phyloP scores from a whole-genome alignment of 2,888 invertebrate genomes.

The Oeneis ivallda region DNA sequence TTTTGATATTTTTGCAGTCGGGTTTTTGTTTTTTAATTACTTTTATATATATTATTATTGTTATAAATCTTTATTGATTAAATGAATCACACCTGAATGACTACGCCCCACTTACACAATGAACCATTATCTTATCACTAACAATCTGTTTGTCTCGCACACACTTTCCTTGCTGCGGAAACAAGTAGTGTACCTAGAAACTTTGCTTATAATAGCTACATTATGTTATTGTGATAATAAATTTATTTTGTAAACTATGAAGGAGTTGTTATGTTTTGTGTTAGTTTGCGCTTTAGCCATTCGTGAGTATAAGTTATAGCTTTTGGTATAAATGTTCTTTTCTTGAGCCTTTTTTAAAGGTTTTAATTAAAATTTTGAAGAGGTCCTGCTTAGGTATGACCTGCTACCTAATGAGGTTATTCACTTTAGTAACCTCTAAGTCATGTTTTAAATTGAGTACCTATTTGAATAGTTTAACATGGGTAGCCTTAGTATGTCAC shows the following conservation, averaged over 20 bases:
- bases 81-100: constrained; percentile 17
- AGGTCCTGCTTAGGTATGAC: too few species aligned
- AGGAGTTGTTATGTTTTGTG: constrained; percentile 43
- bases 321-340: too few species aligned
- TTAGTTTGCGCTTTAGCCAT: constrained; percentile 40
- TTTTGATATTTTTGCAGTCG: too few species aligned
- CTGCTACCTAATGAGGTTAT: too few species aligned
- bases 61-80: constrained; percentile 9
- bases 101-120: constrained; percentile 50
- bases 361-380: too few species aligned
- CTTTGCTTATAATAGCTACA: constrained; percentile 32
- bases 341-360: too few species aligned
- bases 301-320: constrained; percentile 54
- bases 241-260: constrained; percentile 46
- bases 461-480: too few species aligned
- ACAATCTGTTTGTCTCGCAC: constrained; percentile 41
- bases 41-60: constrained; percentile 16
- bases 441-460: too few species aligned
- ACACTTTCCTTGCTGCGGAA: constrained; percentile 27
- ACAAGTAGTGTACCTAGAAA: constrained; percentile 24
- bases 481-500: too few species aligned
- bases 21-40: neutral
- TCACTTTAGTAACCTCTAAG: too few species aligned
- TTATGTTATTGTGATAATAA: constrained; percentile 43
- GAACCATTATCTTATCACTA: constrained; percentile 65